Conservation (phyloP, 2,113 vertebrate species). For the Rana temporaria region DNA sequence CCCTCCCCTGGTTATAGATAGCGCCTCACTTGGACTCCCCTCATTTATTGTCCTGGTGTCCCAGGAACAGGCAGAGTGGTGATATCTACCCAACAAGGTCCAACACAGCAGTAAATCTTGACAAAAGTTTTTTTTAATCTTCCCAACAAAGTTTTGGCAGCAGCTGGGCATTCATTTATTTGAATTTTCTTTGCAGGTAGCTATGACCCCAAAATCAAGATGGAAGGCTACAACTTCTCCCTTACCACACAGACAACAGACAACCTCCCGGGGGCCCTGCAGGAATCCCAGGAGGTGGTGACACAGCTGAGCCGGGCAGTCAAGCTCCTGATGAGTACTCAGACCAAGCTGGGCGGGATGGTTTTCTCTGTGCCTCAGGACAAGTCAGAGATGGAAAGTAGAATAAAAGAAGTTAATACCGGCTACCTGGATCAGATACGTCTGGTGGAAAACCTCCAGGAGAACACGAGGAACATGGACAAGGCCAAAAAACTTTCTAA, state of each 20-base stretch:
- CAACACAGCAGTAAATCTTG: too few relatives aligned
- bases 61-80: too few relatives aligned
- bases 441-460: constrained; percentile 65
- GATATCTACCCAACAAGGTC: too few relatives aligned
- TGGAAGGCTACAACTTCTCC: constrained; percentile 73
- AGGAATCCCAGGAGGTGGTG: constrained; percentile 65
- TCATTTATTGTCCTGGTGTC: too few relatives aligned
- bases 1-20: too few relatives aligned
- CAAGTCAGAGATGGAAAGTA: constrained; percentile 62
- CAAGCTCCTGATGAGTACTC: constrained; percentile 62
- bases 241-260: constrained; percentile 60
- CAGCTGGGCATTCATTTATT: too few relatives aligned
- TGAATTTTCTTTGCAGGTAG: constrained; percentile 59
- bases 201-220: constrained; percentile 64
- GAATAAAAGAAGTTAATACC: constrained; percentile 50
- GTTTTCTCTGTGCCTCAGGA: constrained; percentile 65
- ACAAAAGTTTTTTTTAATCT: too few relatives aligned
- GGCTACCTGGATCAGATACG: constrained; percentile 67
- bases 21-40: too few relatives aligned
- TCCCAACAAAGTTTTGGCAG: too few relatives aligned
- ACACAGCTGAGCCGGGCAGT: constrained; percentile 63
- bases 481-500: constrained; percentile 67
- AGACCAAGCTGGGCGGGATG: constrained; percentile 65
- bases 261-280: constrained; percentile 63
- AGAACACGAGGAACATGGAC: constrained; percentile 67